Evolutionary conservation across 2,113 vertebrate genomes (phyloP), one percentile per base, ranked within the genome.

Genomic region (Beaufortia kweichowensis): DNA sequence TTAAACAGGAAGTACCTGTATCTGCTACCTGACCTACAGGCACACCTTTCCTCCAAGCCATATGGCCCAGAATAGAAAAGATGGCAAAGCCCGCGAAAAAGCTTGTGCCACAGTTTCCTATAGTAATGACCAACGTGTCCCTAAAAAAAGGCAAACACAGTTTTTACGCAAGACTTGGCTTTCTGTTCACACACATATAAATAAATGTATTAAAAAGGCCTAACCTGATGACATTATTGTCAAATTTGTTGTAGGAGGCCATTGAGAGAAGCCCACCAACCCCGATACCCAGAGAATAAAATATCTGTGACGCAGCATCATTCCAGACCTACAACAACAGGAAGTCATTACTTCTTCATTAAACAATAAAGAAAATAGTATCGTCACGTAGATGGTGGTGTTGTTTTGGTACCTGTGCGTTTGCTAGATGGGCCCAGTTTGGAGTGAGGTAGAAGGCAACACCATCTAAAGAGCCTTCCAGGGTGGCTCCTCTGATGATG

Each of bases 181-280:
- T 33, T 48, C 59, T 21, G 26, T 57, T 39, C 1, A 4, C 12
- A 33, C 1, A 39, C 6, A 33, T 17, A 15, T 41, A 61, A 66
- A 33, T 17, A 67, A 9, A 66, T 3, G 68, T 17, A 6, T 17
- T 15, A 23, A 50, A 11, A 33, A 81, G 28, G 23, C 23, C 87
- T 81, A 19, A 94, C 92, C 92, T 90, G 81, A 94, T 92, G 31
- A 94, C 92, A 26, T 94, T 94, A 85, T 94, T 94, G 88, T 94
- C 91, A 82, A 93, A 94, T 84, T 91, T 93, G 79, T 94, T 94
- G 80, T 94, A 94, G 14, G 93, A 94, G 1, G 93, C 93, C 92
- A 94, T 93, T 3, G 92, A 93, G 1, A 94, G 89, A 50, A 94
- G 87, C 2, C 93, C 93, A 26, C 93, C 93, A 3, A 94, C 90